phyloP scores from a whole-genome alignment of 2,797 vertebrate genomes.

The Austrolebias charrua region DNA sequence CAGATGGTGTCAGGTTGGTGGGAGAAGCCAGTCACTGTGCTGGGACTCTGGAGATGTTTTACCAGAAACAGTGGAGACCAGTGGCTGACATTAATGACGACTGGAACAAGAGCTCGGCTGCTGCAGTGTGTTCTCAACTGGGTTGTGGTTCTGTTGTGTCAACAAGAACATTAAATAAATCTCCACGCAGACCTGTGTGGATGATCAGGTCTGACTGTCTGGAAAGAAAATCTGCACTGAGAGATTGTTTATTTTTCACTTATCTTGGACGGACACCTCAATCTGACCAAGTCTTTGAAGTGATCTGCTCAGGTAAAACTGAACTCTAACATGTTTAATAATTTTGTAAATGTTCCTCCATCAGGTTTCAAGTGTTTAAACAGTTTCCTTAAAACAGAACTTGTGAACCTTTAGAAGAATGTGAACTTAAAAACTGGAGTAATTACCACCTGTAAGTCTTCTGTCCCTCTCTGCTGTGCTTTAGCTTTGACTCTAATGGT shows the following conservation, averaged over 20 bases:
- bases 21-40: conserved; percentile 16
- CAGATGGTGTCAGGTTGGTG: conserved; percentile 9
- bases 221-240: too few species aligned
- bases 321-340: too few species aligned
- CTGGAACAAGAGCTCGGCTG: too few species aligned
- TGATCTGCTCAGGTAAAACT: too few species aligned
- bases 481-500: neutral
- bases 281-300: too few species aligned
- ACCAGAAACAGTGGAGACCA: conserved; percentile 8
- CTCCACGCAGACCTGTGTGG: too few species aligned
- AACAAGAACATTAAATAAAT: too few species aligned
- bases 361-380: neutral
- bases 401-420: neutral
- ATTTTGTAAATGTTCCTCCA: neutral
- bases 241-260: too few species aligned
- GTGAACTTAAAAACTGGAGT: neutral
- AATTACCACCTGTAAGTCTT: neutral
- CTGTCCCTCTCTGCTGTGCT: neutral
- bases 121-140: too few species aligned
- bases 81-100: neutral
- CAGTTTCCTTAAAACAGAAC: neutral
- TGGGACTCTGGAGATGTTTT: conserved; percentile 9
- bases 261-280: too few species aligned
- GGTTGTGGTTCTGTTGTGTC: too few species aligned
- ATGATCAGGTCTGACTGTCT: too few species aligned